phyloP scores from a whole-genome alignment of 2,888 invertebrate species.

The Drosophila ezoana region DNA sequence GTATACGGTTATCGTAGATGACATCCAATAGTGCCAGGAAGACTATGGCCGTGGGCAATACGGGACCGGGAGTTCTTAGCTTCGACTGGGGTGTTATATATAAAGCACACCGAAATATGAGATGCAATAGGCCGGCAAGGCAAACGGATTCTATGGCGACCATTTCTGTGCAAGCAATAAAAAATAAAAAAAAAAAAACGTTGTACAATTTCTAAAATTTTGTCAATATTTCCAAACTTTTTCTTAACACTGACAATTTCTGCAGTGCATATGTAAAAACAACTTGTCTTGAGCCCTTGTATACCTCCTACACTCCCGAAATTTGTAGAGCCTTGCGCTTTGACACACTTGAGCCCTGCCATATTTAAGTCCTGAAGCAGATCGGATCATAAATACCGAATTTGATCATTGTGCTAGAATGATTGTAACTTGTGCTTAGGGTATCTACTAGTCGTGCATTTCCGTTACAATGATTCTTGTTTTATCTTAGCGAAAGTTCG shows the following conservation, averaged over 20 bases:
- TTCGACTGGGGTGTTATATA: conserved; percentile 21
- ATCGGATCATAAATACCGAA: too few species aligned
- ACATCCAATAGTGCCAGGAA: conserved; percentile 43
- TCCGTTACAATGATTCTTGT: too few species aligned
- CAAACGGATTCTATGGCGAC: conserved; percentile 35
- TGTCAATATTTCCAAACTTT: neutral
- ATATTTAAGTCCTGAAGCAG: too few species aligned
- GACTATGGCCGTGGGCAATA: conserved; percentile 30
- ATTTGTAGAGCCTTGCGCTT: too few species aligned
- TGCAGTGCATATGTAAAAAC: neutral
- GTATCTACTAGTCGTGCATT: too few species aligned
- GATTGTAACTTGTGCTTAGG: too few species aligned
- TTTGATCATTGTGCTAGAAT: too few species aligned
- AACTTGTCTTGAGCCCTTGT: too few species aligned
- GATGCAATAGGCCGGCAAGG: conserved; percentile 33
- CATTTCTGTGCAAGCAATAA: conserved; percentile 19
- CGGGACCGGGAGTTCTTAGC: conserved; percentile 36
- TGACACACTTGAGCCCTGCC: too few species aligned
- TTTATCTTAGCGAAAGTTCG: too few species aligned
- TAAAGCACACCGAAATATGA: conserved; percentile 30
- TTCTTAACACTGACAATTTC: neutral
- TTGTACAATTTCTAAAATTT: neutral
- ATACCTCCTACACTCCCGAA: too few species aligned
- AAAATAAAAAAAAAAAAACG: conserved; percentile 8
- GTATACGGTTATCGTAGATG: conserved; percentile 41